Conservation (phyloP, 2,113 vertebrate species). For the Menidia beryllina region DNA sequence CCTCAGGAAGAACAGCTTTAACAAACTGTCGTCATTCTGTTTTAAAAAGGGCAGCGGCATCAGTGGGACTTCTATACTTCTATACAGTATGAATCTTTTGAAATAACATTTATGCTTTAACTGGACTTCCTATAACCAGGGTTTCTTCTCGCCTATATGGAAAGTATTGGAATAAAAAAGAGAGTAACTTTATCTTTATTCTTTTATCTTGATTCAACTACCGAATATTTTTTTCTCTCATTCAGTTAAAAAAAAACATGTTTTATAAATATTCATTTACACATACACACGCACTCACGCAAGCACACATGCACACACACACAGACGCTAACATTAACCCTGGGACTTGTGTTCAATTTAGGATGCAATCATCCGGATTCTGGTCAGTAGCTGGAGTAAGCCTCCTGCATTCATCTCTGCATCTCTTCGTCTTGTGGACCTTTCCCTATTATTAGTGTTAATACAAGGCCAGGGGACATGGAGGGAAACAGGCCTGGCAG, state of each 20-base stretch:
- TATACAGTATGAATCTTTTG: background rate
- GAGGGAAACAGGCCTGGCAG: conserved; percentile 77
- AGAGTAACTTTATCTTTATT: background rate
- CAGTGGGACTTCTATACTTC: background rate
- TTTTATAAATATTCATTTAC: background rate
- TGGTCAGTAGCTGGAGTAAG: conserved; percentile 67
- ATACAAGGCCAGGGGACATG: conserved; percentile 76
- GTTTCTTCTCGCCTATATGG: background rate
- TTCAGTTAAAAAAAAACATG: background rate
- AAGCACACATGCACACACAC: conserved; percentile 6
- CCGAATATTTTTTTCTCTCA: background rate
- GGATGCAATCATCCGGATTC: conserved; percentile 50
- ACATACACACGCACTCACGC: background rate
- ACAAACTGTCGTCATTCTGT: conserved; percentile 27
- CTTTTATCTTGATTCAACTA: background rate
- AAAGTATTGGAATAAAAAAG: background rate
- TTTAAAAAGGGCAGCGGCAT: background rate
- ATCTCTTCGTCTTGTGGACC: conserved; percentile 58
- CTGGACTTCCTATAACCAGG: no score
- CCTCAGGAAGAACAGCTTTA: conserved; percentile 34
- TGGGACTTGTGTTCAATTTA: conserved; percentile 56
- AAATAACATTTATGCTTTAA: background rate
- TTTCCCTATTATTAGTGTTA: conserved; percentile 72
- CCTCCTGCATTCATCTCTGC: conserved; percentile 70
- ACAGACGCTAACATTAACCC: conserved; percentile 15